These are phyloP conservation scores for Willisornis vidua DNA, from an alignment of 2,113 vertebrate species.

Conservation along the genomic window DNA sequence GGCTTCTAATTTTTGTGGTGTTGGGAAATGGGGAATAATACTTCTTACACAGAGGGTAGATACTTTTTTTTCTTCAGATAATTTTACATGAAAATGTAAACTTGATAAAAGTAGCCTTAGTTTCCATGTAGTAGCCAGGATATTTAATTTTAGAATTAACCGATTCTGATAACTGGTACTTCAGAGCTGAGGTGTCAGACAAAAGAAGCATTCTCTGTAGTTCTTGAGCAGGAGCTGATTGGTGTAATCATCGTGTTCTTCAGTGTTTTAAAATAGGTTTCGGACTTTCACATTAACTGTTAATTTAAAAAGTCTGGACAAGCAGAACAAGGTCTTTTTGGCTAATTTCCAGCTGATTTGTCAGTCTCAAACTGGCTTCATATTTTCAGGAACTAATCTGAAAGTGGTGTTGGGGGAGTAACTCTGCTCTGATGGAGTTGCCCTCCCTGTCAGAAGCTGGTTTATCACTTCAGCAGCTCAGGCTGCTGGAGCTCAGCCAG, in stretches of 20 bases:
- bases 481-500: background rate
- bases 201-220: background rate
- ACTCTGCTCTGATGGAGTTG: background rate
- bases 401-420: background rate
- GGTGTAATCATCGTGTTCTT: background rate
- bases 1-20: background rate
- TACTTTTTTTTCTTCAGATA: background rate
- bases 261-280: background rate
- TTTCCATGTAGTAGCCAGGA: background rate
- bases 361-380: background rate
- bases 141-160: background rate
- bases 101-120: background rate
- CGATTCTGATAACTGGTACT: background rate
- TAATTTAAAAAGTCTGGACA: background rate
- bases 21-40: background rate
- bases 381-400: conserved; percentile 17
- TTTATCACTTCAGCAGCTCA: background rate
- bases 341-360: conserved; percentile 15
- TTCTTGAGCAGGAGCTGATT: background rate
- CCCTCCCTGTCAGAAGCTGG: background rate
- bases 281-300: background rate
- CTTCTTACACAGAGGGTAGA: background rate
- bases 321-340: background rate
- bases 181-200: background rate
- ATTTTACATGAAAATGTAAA: background rate